A percentile compares a stretch with the other conserved stretches of the same genome.
These are phyloP conservation scores for Sebastes trivittatus DNA, from an alignment of 2,797 vertebrate species.

Conservation along the genomic window DNA sequence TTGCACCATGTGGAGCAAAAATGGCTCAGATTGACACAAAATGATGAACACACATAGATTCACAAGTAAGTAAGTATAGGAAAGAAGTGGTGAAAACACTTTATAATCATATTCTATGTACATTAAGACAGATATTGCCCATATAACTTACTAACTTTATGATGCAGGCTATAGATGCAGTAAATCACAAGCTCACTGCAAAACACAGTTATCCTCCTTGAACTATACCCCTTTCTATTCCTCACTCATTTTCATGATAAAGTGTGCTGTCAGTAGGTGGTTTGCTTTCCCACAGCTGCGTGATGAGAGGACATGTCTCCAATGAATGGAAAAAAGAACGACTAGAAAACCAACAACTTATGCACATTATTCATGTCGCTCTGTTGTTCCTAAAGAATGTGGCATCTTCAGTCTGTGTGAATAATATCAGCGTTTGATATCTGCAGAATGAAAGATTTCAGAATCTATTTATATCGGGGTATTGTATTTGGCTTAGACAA, in stretches of 20 bases:
- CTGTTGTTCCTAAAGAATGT: slow-evolving; percentile 24
- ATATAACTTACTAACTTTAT: background rate
- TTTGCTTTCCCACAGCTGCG: slow-evolving; percentile 55
- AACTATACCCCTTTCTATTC: slow-evolving; percentile 7
- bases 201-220: slow-evolving; percentile 27
- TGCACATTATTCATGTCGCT: slow-evolving; percentile 33
- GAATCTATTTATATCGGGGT: slow-evolving; percentile 14
- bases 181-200: background rate
- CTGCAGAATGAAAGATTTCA: background rate
- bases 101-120: background rate
- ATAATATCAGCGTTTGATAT: slow-evolving; percentile 22
- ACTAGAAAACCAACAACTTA: slow-evolving; percentile 22
- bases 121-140: background rate
- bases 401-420: slow-evolving; percentile 14
- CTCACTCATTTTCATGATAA: slow-evolving; percentile 45
- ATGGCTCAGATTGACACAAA: background rate
- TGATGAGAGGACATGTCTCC: slow-evolving; percentile 35
- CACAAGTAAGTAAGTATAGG: background rate
- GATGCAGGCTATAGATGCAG: background rate
- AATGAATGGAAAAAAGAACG: slow-evolving; percentile 29
- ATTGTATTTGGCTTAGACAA: slow-evolving; percentile 8
- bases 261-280: slow-evolving; percentile 54
- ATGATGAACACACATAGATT: background rate
- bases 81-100: background rate
- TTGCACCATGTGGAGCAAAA: background rate